phyloP scores from a whole-genome alignment of 37 sponge, comb jelly and placozoan genomes.

The Mnemiopsis leidyi region DNA sequence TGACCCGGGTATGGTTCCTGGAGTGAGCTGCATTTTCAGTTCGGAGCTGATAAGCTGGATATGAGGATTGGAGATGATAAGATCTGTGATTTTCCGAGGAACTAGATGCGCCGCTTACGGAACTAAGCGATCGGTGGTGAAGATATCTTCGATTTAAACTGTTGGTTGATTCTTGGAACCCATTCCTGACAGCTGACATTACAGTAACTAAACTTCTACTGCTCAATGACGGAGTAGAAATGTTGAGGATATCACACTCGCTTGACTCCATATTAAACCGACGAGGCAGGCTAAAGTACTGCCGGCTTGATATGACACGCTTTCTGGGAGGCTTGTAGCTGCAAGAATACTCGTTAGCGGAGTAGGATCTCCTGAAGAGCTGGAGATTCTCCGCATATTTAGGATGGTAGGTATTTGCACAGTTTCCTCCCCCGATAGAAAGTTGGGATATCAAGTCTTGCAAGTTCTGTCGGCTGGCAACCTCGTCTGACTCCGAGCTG shows the following conservation, averaged over 20 bases:
- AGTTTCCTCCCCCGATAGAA: background rate
- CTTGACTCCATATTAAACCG: background rate
- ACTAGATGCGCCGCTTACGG: no score
- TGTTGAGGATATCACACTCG: background rate
- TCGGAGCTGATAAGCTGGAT: no score
- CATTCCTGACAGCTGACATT: background rate
- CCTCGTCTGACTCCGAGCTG: background rate
- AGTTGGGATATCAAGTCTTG: background rate
- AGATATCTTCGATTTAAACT: no score
- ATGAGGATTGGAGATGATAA: no score
- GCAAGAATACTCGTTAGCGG: background rate
- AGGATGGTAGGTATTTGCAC: background rate
- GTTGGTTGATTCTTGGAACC: no score
- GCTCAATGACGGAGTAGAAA: background rate
- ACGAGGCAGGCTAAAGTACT: background rate
- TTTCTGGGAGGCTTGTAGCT: background rate
- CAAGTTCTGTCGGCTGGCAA: background rate
- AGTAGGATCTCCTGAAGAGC: background rate
- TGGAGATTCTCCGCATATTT: background rate
- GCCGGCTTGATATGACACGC: background rate
- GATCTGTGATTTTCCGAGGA: no score
- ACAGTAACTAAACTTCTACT: background rate
- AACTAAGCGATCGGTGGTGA: background rate
- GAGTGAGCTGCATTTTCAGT: no score
- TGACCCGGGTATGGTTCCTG: no score